Percentiles rank a stretch among this genome's conserved stretches.
These are phyloP conservation scores for Henricia sp. DNA, from an alignment of 53 echinoderm and acorn worm genomes.

Conservation along the genomic window DNA sequence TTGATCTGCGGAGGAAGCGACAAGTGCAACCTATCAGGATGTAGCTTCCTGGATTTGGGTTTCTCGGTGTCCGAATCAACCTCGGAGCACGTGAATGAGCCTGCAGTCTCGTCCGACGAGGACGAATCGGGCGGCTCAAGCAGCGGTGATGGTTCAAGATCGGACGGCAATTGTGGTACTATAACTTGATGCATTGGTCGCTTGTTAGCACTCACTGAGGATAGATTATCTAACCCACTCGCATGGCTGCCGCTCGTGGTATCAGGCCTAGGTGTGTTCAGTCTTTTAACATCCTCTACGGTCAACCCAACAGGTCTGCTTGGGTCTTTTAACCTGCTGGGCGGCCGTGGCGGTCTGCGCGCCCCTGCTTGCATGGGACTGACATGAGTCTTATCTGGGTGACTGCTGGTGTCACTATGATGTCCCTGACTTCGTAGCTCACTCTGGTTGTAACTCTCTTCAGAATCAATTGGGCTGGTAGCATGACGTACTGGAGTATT, in stretches of 20 bases:
- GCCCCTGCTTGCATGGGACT: conserved; percentile 60
- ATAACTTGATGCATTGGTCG: conserved; percentile 11
- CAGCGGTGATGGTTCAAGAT: conserved; percentile 66
- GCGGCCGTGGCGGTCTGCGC: conserved; percentile 52
- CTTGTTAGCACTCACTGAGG: conserved; percentile 67
- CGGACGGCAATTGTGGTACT: conserved; percentile 24
- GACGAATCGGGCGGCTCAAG: conserved; percentile 85
- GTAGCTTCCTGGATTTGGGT: conserved; percentile 43
- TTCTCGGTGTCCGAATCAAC: conserved; percentile 77
- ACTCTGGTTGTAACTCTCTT: conserved; percentile 78
- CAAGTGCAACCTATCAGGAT: conserved; percentile 75
- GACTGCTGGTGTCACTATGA: conserved; percentile 82
- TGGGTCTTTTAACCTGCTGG: conserved; percentile 46
- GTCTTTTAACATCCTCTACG: conserved; percentile 85
- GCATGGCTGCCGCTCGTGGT: conserved; percentile 91
- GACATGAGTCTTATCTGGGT: conserved; percentile 57
- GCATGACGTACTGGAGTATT: conserved; percentile 57
- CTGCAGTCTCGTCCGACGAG: conserved; percentile 91
- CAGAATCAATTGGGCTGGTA: conserved; percentile 80
- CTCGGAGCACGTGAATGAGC: conserved; percentile 97
- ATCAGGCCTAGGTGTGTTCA: conserved; percentile 92
- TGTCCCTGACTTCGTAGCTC: conserved; percentile 89
- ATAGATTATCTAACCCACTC: conserved; percentile 92
- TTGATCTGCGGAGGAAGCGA: conserved; percentile 85
- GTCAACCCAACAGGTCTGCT: conserved; percentile 77